phyloP scores from a whole-genome alignment of 2,888 invertebrate genomes.

The Hedychridium roseum region DNA sequence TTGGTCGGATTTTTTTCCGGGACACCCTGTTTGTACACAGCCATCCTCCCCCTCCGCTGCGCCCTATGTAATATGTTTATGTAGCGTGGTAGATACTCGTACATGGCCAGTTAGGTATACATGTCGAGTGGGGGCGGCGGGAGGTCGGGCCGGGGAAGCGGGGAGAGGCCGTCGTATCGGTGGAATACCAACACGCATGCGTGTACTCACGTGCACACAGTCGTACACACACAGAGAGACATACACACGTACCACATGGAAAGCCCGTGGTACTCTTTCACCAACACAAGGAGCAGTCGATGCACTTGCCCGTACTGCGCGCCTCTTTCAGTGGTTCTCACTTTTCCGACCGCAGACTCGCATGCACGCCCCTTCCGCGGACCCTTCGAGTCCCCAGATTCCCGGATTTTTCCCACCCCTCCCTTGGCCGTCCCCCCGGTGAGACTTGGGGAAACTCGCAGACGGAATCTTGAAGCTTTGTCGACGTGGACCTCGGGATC shows the following conservation, averaged over 20 bases:
- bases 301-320: conserved; percentile 55
- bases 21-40: conserved; percentile 44
- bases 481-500: too few relatives aligned
- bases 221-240: conserved; percentile 6
- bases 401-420: too few relatives aligned
- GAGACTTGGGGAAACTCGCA: too few relatives aligned
- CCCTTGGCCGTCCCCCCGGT: too few relatives aligned
- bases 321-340: conserved; percentile 54
- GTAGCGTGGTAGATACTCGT: conserved; percentile 41
- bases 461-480: too few relatives aligned
- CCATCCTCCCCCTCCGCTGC: conserved; percentile 18
- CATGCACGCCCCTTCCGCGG: too few relatives aligned
- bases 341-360: too few relatives aligned
- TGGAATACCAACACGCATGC: conserved; percentile 32
- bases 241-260: conserved; percentile 13
- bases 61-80: conserved; percentile 51
- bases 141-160: conserved; percentile 27
- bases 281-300: conserved; percentile 34
- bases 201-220: conserved; percentile 20
- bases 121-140: conserved; percentile 32
- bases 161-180: conserved; percentile 40
- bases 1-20: conserved; percentile 47
- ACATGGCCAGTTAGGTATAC: conserved; percentile 42
- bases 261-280: conserved; percentile 28
- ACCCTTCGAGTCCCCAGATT: too few relatives aligned